phyloP scores from a whole-genome alignment of 2,797 vertebrate genomes.

The Hydrocynus forskahlii region DNA sequence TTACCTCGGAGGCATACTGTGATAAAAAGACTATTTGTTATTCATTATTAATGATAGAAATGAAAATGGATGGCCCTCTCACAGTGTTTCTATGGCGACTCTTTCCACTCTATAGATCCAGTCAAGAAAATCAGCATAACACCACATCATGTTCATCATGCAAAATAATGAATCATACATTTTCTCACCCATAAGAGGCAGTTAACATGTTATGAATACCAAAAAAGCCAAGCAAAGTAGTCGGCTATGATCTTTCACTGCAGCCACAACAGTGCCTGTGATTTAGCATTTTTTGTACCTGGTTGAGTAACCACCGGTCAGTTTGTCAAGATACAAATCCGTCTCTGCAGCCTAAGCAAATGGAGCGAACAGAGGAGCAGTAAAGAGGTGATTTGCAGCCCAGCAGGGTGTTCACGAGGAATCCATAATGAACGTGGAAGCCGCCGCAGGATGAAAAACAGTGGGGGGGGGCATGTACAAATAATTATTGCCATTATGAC shows the following conservation, averaged over 20 bases:
- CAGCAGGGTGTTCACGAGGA: constrained; percentile 67
- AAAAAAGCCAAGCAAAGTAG: constrained; percentile 41
- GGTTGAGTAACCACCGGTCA: constrained; percentile 57
- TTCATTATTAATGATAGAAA: constrained; percentile 15
- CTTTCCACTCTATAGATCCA: constrained; percentile 23
- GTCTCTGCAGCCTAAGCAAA: constrained; percentile 50
- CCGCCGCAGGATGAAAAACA: constrained; percentile 70
- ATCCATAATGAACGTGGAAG: constrained; percentile 72
- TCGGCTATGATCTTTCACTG: constrained; percentile 73
- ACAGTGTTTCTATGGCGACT: constrained; percentile 37
- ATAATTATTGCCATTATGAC: constrained; percentile 73
- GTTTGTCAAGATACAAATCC: constrained; percentile 71
- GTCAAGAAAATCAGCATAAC: not conserved
- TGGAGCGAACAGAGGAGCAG: constrained; percentile 56
- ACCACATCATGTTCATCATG: constrained; percentile 48
- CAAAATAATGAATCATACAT: constrained; percentile 59
- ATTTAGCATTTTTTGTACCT: constrained; percentile 65
- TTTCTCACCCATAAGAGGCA: constrained; percentile 71
- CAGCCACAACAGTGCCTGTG: constrained; percentile 66
- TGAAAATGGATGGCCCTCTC: not conserved
- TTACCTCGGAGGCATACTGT: not conserved
- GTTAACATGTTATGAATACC: constrained; percentile 73
- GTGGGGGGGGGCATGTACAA: constrained; percentile 60
- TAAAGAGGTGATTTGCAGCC: constrained; percentile 77
- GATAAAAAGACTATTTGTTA: not conserved